These are phyloP conservation scores for Sebastes trivittatus DNA, from an alignment of 2,797 vertebrate species.

Conservation along the genomic window DNA sequence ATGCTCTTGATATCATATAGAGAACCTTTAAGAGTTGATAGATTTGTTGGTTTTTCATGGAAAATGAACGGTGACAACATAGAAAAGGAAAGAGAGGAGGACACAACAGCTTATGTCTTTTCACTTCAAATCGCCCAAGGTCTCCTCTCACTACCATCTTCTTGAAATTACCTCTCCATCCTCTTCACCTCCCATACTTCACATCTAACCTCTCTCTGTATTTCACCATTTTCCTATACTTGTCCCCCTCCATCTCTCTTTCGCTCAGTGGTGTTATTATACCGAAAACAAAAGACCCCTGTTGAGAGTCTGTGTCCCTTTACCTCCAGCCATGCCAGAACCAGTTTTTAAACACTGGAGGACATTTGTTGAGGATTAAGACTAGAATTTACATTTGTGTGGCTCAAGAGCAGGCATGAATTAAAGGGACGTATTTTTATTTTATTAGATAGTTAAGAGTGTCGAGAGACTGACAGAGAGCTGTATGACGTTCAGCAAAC, in stretches of 20 bases:
- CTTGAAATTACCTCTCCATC: constrained; percentile 37
- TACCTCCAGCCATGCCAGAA: not conserved
- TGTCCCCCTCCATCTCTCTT: constrained; percentile 2
- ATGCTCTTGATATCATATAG: rapidly evolving
- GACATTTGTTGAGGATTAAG: not conserved
- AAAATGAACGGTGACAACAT: not conserved
- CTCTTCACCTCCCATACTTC: not conserved
- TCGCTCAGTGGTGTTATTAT: constrained; percentile 10
- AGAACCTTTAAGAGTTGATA: not conserved
- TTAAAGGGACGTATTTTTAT: not conserved
- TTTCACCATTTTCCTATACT: not conserved
- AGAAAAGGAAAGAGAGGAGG: not conserved
- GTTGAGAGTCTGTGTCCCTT: not conserved
- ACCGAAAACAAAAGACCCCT: constrained; percentile 11
- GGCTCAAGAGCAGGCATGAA: not conserved
- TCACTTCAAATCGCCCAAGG: constrained; percentile 7
- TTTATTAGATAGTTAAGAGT: not conserved
- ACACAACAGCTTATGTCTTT: not conserved
- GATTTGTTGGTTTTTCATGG: not conserved
- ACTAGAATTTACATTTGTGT: not conserved
- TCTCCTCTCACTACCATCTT: constrained; percentile 22
- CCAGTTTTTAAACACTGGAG: not conserved
- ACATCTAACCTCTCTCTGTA: not conserved
- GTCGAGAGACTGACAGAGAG: not conserved
- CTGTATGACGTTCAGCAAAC: not conserved